These are phyloP conservation scores for Thalassoma bifasciatum DNA, from an alignment of 2,113 vertebrate genomes.

Conservation along the genomic window DNA sequence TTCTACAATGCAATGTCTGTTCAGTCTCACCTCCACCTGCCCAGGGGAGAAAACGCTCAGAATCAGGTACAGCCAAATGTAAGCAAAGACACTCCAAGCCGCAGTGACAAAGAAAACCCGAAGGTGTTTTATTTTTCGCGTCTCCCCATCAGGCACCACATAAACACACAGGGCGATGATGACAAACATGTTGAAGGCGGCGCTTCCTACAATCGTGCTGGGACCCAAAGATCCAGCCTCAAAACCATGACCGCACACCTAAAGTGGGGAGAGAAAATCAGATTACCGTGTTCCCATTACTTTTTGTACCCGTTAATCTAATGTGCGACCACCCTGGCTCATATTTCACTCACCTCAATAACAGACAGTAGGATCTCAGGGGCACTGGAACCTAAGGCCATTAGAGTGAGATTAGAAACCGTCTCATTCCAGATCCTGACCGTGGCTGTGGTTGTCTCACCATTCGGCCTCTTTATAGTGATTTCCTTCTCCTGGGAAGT, in stretches of 20 bases:
- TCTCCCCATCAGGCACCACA: conserved; percentile 87
- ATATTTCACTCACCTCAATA: conserved; percentile 78
- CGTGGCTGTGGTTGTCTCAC: conserved; percentile 86
- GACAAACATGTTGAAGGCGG: conserved; percentile 90
- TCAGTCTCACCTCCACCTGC: conserved; percentile 81
- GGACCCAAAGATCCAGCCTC: conserved; percentile 85
- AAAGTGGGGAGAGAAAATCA: conserved; percentile 2
- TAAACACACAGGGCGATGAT: conserved; percentile 88
- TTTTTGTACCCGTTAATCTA: conserved; percentile 23
- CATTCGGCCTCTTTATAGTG: conserved; percentile 85
- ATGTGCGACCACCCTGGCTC: neutral
- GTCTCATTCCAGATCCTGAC: conserved; percentile 90
- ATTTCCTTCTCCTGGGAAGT: conserved; percentile 89
- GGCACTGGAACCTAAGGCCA: conserved; percentile 88
- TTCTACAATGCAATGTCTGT: neutral
- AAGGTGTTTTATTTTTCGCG: conserved; percentile 86
- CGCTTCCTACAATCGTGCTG: conserved; percentile 89
- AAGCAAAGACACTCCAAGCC: conserved; percentile 88
- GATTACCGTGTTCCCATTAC: conserved; percentile 9
- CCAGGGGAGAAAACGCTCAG: conserved; percentile 85
- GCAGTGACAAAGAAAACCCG: conserved; percentile 88
- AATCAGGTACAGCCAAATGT: conserved; percentile 89
- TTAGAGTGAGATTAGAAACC: conserved; percentile 88
- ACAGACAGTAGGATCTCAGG: conserved; percentile 88
- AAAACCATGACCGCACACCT: conserved; percentile 87